phyloP scores from a whole-genome alignment of 2,113 vertebrate genomes.

The Pachyramphus minor region DNA sequence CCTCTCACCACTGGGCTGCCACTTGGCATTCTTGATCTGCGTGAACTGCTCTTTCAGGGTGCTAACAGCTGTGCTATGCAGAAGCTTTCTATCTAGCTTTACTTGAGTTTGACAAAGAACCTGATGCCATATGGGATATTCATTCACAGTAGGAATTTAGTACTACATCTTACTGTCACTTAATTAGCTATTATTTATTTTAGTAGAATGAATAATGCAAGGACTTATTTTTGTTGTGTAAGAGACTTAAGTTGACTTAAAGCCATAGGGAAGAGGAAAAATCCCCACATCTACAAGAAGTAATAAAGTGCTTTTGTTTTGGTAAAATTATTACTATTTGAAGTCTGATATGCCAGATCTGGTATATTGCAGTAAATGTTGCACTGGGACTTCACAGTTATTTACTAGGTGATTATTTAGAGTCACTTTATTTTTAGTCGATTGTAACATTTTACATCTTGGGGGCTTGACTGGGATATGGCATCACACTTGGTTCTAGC shows the following conservation, averaged over 20 bases:
- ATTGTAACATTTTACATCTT: not conserved
- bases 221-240: not conserved
- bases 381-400: conserved; percentile 21
- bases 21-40: not conserved
- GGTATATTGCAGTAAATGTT: not conserved
- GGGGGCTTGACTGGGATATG: not conserved
- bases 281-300: not conserved
- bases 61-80: not conserved
- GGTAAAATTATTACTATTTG: conserved; percentile 24
- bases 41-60: not conserved
- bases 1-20: not conserved
- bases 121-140: not conserved
- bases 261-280: not conserved
- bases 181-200: conserved; percentile 20
- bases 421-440: not conserved
- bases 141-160: not conserved
- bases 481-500: not conserved
- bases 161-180: not conserved
- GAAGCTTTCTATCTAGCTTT: not conserved
- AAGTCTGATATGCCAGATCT: conserved; percentile 4
- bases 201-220: not conserved
- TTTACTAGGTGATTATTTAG: conserved; percentile 48
- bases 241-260: not conserved
- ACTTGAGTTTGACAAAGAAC: not conserved
- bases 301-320: conserved; percentile 38